Evolutionary conservation across 2,113 vertebrate species (phyloP).

Genomic region (Hyla sarda): DNA sequence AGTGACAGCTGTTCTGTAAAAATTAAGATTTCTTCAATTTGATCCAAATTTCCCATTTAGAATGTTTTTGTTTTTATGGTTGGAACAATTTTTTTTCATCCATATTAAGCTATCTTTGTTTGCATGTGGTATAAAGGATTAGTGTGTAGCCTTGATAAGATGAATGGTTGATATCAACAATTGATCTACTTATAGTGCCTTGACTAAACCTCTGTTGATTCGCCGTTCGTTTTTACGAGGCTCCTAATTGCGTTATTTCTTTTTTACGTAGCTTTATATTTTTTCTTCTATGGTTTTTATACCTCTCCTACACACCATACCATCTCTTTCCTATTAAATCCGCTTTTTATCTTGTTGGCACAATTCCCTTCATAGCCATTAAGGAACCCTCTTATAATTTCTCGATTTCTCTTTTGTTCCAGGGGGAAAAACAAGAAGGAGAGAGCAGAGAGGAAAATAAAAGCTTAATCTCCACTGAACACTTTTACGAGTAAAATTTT

Average conservation of each 20-base stretch:
- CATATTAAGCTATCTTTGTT: not conserved
- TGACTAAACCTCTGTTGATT: not conserved
- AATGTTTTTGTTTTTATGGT: not conserved
- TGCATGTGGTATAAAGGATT: not conserved
- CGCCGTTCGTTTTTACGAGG: not conserved
- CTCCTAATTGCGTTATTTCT: not conserved
- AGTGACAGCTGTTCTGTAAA: not conserved
- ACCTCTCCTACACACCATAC: constrained; percentile 22
- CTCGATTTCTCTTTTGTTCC: constrained; percentile 48
- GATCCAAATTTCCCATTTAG: not conserved
- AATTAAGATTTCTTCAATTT: not conserved
- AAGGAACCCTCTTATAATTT: constrained; percentile 41
- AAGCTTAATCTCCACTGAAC: constrained; percentile 27
- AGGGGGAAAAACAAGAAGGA: constrained; percentile 35
- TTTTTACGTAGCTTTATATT: constrained; percentile 18
- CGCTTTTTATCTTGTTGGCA: constrained; percentile 36
- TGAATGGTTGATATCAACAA: not conserved
- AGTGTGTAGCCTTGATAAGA: not conserved
- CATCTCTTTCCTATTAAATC: constrained; percentile 53
- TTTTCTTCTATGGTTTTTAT: not conserved
- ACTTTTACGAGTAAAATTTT: constrained; percentile 41
- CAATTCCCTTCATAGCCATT: constrained; percentile 29
- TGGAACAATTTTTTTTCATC: not conserved
- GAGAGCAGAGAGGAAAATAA: constrained; percentile 18
- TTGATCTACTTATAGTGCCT: not conserved